Percentiles rank a stretch among this genome's conserved stretches.
Evolutionary conservation across 2,113 vertebrate genomes (phyloP).

Genomic region (Semicossyphus pulcher): DNA sequence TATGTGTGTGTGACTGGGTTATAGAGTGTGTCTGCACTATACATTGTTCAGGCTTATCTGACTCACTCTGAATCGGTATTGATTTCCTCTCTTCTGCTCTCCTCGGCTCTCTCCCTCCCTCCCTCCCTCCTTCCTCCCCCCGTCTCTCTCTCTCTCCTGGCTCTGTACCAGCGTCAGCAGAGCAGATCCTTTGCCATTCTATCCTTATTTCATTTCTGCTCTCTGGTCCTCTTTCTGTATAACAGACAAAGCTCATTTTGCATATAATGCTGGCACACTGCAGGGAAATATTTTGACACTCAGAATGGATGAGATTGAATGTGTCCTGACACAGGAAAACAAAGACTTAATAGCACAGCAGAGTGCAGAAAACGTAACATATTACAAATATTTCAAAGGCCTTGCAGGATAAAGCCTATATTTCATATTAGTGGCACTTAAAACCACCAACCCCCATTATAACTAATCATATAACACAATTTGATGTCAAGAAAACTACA

Average conservation of each 20-base stretch:
- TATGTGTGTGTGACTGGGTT: slow-evolving; percentile 79
- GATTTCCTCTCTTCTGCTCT: slow-evolving; percentile 84
- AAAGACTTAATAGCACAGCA: neutral
- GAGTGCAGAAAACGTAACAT: neutral
- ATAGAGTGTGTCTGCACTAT: slow-evolving; percentile 85
- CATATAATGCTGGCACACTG: slow-evolving; percentile 23
- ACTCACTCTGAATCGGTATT: slow-evolving; percentile 84
- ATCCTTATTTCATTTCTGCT: slow-evolving; percentile 60
- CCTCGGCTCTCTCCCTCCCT: slow-evolving; percentile 73
- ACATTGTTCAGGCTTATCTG: slow-evolving; percentile 88
- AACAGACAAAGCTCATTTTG: slow-evolving; percentile 43
- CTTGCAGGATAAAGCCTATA: neutral
- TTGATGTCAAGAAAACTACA: neutral
- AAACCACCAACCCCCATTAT: neutral
- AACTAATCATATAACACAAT: neutral
- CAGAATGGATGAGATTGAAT: slow-evolving; percentile 17
- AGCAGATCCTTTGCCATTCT: slow-evolving; percentile 56
- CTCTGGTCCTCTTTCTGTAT: slow-evolving; percentile 50
- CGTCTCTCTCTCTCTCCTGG: slow-evolving; percentile 46
- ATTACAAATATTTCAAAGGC: neutral
- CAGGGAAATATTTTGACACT: slow-evolving; percentile 47
- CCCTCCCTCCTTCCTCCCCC: slow-evolving; percentile 20
- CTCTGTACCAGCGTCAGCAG: slow-evolving; percentile 67
- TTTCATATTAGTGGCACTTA: neutral
- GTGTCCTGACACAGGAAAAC: neutral